These are phyloP conservation scores for Lophochroa leadbeateri DNA, from an alignment of 2,113 vertebrate species.

Conservation along the genomic window DNA sequence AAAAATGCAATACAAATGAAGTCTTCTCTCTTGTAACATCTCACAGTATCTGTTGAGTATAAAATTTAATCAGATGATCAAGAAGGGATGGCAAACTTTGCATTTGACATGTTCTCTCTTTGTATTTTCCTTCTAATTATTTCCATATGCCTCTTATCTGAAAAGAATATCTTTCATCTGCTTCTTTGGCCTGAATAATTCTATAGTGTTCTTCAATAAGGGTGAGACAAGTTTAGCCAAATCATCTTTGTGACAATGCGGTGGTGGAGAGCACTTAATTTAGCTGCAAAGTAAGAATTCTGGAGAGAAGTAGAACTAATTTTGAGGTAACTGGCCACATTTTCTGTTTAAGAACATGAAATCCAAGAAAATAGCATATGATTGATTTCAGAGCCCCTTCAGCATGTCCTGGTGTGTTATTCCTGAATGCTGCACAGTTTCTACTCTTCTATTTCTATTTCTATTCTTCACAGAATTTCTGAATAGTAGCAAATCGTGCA, in stretches of 20 bases:
- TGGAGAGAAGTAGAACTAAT: background rate
- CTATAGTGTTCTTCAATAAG: slow-evolving; percentile 22
- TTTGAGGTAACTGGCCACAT: background rate
- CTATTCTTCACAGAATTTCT: background rate
- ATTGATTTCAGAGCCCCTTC: background rate
- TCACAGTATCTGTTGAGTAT: background rate
- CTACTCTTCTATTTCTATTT: background rate
- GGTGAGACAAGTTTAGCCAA: slow-evolving; percentile 30
- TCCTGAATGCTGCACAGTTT: background rate
- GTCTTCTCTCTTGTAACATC: background rate
- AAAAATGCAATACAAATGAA: background rate
- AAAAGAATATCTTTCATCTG: slow-evolving; percentile 42
- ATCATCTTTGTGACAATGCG: background rate
- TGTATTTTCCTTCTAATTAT: slow-evolving; percentile 42
- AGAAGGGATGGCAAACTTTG: slow-evolving; percentile 25
- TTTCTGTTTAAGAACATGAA: background rate
- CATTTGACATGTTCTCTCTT: slow-evolving; percentile 19
- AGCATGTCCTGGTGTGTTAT: background rate
- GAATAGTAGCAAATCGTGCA: background rate
- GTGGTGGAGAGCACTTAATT: slow-evolving; percentile 14
- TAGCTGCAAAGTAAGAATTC: background rate
- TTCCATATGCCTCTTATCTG: slow-evolving; percentile 40
- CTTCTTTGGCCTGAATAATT: slow-evolving; percentile 47
- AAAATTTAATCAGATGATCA: slow-evolving; percentile 5
- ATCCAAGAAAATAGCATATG: background rate